Conservation (phyloP, 2,797 vertebrate genomes). For the Enteromius anoplus region DNA sequence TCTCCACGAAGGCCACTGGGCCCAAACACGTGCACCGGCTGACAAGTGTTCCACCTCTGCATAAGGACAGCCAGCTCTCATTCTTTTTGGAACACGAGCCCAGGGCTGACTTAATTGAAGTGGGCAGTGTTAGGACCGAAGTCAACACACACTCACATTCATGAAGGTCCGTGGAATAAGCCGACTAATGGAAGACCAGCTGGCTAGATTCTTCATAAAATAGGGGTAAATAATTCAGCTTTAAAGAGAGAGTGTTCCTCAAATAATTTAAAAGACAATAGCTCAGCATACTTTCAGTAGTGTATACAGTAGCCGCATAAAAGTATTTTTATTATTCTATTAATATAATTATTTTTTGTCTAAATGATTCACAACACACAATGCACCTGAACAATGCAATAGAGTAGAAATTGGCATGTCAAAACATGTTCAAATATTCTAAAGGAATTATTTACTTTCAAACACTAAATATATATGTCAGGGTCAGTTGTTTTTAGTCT, state of each 20-base stretch:
- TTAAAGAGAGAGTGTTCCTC: slow-evolving; percentile 69
- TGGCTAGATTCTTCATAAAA: slow-evolving; percentile 74
- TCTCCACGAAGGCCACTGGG: slow-evolving; percentile 25
- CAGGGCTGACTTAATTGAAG: slow-evolving; percentile 73
- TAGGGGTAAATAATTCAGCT: slow-evolving; percentile 79
- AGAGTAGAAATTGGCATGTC: not conserved
- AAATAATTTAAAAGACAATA: slow-evolving; percentile 78
- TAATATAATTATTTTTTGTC: slow-evolving; percentile 48
- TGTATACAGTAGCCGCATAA: slow-evolving; percentile 53
- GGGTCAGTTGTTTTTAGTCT: no score
- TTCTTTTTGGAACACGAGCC: slow-evolving; percentile 57
- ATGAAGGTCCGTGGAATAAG: slow-evolving; percentile 64
- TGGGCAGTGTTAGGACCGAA: slow-evolving; percentile 69
- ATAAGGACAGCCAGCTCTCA: slow-evolving; percentile 39
- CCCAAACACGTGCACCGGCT: slow-evolving; percentile 41
- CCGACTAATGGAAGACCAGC: slow-evolving; percentile 75
- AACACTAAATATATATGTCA: no score
- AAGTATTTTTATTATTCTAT: slow-evolving; percentile 52
- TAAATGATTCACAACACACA: not conserved
- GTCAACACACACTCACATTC: slow-evolving; percentile 48
- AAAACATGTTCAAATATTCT: not conserved
- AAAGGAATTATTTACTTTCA: not conserved
- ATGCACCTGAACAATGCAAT: not conserved
- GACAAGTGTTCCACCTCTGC: slow-evolving; percentile 46
- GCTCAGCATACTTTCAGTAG: slow-evolving; percentile 44